Evolutionary conservation across 2,113 vertebrate species (phyloP), one percentile per base, ranked within the genome.

Genomic region (Tautogolabrus adspersus): DNA sequence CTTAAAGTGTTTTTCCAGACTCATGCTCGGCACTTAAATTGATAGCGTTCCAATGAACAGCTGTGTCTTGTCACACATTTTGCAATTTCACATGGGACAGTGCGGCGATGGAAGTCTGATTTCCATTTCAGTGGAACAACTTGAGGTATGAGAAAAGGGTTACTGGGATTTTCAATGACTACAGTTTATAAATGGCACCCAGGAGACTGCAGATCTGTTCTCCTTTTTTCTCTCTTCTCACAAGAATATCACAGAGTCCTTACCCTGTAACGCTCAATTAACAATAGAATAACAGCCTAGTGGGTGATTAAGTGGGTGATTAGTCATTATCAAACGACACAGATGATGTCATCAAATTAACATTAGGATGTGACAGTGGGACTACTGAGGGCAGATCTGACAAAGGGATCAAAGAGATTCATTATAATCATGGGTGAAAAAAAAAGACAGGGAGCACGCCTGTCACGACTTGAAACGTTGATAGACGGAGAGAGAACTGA

Each of bases 71-170:
- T 44, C 60, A 52, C 59, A 69, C 47, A 54, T 42, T 58, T 82
- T 49, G 64, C 44, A 64, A n/a, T 78, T 80, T 68, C 58, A 52
- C 51, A 61, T 49, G 54, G 56, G 66, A 64, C 56, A 26, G 57
- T 67, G 19, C 49, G 61, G 69, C 5, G 40, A 7, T 5, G 23
- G 37, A 15, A 62, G 63, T 42, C 40, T 57, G 77, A 85, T 77
- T 89, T 88, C 64, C 64, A 85, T 89, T 90, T 84, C 55, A 44
- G 23, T 67, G 56, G 67, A 84, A 86, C 72, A 66, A 74, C 55
- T 66, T 59, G 47, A 1, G 42, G 4, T 26, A 66, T 47, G 59
- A 82, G 42, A 75, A 56, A 65, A 18, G 57, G 49, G 58, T 72
- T 65, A 23, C 30, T 40, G 37, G 30, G 68, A 84, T 81, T 77